Evolutionary conservation across 2,113 vertebrate genomes (phyloP).

Genomic region (Paraplagusia blochii): DNA sequence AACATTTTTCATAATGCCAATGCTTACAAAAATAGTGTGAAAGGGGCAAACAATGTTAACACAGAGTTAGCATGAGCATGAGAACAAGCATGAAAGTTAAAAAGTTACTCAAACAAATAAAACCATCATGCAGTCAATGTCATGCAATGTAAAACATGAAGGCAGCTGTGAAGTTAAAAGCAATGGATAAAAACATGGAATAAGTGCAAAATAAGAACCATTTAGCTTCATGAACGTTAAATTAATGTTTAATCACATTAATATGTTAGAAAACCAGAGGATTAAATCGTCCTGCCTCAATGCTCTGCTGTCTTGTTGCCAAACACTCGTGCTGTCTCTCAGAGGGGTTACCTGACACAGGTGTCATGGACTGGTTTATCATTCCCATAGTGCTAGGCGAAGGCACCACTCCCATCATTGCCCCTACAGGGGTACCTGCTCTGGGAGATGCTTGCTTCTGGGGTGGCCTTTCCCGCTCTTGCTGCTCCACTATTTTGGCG

Average conservation of each 20-base stretch:
- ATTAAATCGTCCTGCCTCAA: conserved; percentile 56
- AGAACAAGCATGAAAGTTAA: conserved; percentile 44
- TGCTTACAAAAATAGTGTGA: conserved; percentile 40
- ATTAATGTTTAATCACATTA: neutral
- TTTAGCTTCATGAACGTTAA: conserved; percentile 4
- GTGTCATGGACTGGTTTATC: conserved; percentile 99
- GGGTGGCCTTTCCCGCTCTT: conserved; percentile 93
- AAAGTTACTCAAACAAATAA: conserved; percentile 36
- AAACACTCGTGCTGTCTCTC: conserved; percentile 68
- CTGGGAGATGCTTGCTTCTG: conserved; percentile 93
- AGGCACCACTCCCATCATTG: conserved; percentile 97
- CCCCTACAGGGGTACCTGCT: conserved; percentile 97
- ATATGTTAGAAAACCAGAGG: conserved; percentile 25
- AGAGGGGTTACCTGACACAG: conserved; percentile 92
- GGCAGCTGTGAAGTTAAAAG: conserved; percentile 14
- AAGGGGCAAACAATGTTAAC: conserved; percentile 43
- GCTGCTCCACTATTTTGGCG: conserved; percentile 98
- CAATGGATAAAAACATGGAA: conserved; percentile 27
- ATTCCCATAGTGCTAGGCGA: conserved; percentile 98
- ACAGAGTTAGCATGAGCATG: conserved; percentile 77
- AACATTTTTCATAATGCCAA: no score
- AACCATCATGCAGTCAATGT: conserved; percentile 60
- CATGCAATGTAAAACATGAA: conserved; percentile 56
- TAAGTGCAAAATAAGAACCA: conserved; percentile 38
- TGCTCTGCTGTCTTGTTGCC: conserved; percentile 63